Evolutionary conservation across 2,888 invertebrate species (phyloP), one percentile per base, ranked within the genome.

Genomic region (Ethmia dodecea): DNA sequence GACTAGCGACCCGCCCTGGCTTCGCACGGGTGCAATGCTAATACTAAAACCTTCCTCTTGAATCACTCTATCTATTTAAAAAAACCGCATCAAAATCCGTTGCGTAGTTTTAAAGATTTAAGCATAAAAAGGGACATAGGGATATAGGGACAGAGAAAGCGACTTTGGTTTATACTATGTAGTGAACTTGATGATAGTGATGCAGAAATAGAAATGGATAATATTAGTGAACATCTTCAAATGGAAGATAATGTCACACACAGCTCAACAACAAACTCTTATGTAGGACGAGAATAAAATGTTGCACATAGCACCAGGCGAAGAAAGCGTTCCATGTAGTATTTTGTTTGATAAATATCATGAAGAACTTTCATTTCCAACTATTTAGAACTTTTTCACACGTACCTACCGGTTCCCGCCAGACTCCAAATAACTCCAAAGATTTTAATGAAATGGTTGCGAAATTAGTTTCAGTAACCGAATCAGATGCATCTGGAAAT

Each of bases 361-460:
- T 5, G 68, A 70, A 57, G 66, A 70, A 51, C 40, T 70, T 18
- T 65, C 64, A 18, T 69, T 72, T 49, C 68, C 68, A 15, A 13
- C 37, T 11, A 67, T 72, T 3, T 53, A 56, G 12, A 49, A 67
- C 2, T 58, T 69, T 49, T 55, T 13, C n/a, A n/a, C n/a, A n/a
- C n/a, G n/a, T n/a, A n/a, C n/a, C n/a, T n/a, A n/a, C n/a, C n/a
- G n/a, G n/a, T 42, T 61, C 60, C 13, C 31, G 43, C 29, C 47
- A 58, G 50, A 11, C 38, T 30, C 35, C 55, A 28, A 45, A 47
- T 38, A 32, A 45, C 28, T 12, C 15, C 18, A 37, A 49, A 31
- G 37, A 18, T 18, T 18, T 18, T 38, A 27, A 52, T 53, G 37
- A 24, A 49, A 40, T 59, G 28, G 48, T 59, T 29, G 53, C 59